A percentile compares a stretch with the other conserved stretches of the same genome.
These are phyloP conservation scores for Astyanax mexicanus DNA, from an alignment of 2,797 vertebrate species.

Conservation along the genomic window DNA sequence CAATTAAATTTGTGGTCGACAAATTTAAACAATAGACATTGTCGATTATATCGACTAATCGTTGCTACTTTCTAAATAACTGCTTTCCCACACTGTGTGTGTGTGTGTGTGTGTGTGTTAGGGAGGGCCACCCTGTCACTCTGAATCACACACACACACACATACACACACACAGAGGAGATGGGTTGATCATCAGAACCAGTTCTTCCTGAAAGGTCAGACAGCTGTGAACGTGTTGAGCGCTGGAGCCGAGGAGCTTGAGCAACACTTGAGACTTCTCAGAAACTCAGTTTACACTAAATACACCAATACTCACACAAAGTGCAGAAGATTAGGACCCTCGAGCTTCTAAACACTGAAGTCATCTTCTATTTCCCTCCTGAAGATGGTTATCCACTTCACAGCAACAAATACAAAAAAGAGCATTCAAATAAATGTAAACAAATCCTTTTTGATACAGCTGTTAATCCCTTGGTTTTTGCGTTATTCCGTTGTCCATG, in stretches of 20 bases:
- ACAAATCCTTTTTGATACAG: too few relatives aligned
- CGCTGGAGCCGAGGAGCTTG: conserved; percentile 4
- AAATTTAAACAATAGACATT: too few relatives aligned
- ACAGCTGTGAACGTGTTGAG: conserved; percentile 59
- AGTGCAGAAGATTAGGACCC: conserved; percentile 47
- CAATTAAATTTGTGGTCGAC: too few relatives aligned
- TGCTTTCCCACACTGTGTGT: background rate
- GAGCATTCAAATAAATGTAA: too few relatives aligned
- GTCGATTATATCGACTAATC: too few relatives aligned
- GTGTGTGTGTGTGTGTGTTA: background rate
- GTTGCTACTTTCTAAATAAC: too few relatives aligned
- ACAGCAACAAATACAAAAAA: background rate
- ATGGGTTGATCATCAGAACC: conserved; percentile 69
- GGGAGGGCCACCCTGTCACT: background rate
- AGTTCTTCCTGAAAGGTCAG: conserved; percentile 77
- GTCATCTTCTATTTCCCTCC: conserved; percentile 48
- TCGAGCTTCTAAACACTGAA: conserved; percentile 30
- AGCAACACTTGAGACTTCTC: conserved; percentile 1
- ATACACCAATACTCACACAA: conserved; percentile 53
- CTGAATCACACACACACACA: too few relatives aligned
- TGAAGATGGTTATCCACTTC: conserved; percentile 5
- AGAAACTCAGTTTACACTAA: background rate
- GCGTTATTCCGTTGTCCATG: too few relatives aligned
- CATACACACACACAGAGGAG: conserved; percentile 4
- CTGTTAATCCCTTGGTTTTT: too few relatives aligned